Base-by-base conservation (phyloP, 37 sponge, comb jelly and placozoan genomes). In the Spongilla lacustris region DNA sequence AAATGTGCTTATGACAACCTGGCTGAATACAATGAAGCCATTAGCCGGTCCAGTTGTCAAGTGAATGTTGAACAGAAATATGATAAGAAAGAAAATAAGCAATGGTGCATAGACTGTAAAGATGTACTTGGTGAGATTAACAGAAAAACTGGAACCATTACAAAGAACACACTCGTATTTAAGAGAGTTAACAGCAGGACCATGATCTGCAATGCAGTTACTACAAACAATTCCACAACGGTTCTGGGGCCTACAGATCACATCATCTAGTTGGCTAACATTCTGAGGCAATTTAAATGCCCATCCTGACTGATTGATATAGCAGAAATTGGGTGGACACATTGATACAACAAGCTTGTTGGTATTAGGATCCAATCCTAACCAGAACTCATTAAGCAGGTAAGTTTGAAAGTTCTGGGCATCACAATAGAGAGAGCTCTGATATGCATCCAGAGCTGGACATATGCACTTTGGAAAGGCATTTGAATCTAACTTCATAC, bases 1-100 rank as follows among this genome's bases (percentile, higher is more conserved):
- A 38, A 82, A 76, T 24, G 73, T 71, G 71, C 69, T 81, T 4
- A 31, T 46, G 6, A 81, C 27, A 24, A 88, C n/a, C n/a, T n/a
- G n/a, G n/a, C n/a, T n/a, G n/a, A n/a, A n/a, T n/a, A n/a, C n/a
- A n/a, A n/a, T n/a, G 77, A 88, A 88, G 1, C 82, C 76, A 75
- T 82, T 81, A 0, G 81, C 74, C 1, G 88, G 77, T 24, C 88
- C 88, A 50, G 74, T 76, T 28, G 81, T 50, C 22, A 88, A 41
- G 1, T 70, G 41, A 32, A 88, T 71, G 77, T 88, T 71, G 36
- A 88, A 88, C 4, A 88, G 24, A 6, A 88, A 72, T 66, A 88
- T 80, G 0, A 72, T 36, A 12, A 76, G 23, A 31, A 88, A 74
- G 32, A 88, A 8, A 0, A 88, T 6, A 1, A 70, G 29, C 3